Percentiles rank a stretch among this genome's conserved stretches.
phyloP scores from a whole-genome alignment of 92 coral and sea anemone species.

The Pocillopora grandis region DNA sequence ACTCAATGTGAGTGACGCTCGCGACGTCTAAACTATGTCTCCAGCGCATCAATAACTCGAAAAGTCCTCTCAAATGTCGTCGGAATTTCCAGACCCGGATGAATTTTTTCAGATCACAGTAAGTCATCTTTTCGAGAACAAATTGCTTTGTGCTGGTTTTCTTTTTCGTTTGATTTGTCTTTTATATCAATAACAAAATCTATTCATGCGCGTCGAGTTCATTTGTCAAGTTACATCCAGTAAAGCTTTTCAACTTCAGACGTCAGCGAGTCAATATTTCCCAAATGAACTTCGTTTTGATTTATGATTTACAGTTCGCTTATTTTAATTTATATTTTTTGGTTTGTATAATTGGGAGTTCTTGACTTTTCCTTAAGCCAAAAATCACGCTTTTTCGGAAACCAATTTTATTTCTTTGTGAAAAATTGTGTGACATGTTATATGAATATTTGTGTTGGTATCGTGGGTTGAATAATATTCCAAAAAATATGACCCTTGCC shows the following conservation, averaged over 20 bases:
- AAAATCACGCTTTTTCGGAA: constrained; percentile 3
- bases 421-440: constrained; percentile 31
- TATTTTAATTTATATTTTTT: constrained; percentile 1
- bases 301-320: not conserved
- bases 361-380: constrained; percentile 31
- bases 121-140: constrained; percentile 23
- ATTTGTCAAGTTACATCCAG: not conserved
- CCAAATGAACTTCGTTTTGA: constrained; percentile 3
- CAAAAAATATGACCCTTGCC: no score
- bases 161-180: not conserved
- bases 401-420: not conserved
- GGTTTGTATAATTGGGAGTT: not conserved
- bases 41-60: not conserved
- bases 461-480: not conserved
- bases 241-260: not conserved
- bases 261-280: not conserved
- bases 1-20: constrained; percentile 8
- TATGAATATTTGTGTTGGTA: not conserved
- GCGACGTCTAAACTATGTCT: constrained; percentile 3
- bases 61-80: constrained; percentile 41
- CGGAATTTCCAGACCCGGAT: constrained; percentile 48
- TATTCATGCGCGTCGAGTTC: not conserved
- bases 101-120: constrained; percentile 59
- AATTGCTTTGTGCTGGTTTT: not conserved
- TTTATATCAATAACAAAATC: not conserved